Evolutionary conservation across 2,113 vertebrate species (phyloP).

Genomic region (Clupea harengus): DNA sequence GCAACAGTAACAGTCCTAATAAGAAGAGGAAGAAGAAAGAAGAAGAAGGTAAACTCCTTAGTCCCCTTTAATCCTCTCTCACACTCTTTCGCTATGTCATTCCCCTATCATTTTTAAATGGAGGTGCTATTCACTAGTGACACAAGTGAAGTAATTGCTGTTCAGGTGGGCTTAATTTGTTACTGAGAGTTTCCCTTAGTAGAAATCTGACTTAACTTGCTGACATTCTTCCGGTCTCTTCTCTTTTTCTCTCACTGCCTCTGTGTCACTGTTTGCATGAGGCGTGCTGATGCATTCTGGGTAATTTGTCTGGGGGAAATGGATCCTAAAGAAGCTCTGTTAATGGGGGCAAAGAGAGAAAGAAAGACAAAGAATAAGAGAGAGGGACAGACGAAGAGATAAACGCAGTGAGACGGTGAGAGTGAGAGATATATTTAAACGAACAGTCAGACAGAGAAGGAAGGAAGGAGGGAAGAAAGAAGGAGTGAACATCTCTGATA

Average conservation of each 20-base stretch:
- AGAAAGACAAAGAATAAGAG: not conserved
- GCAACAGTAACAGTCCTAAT: no score
- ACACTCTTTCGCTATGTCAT: no score
- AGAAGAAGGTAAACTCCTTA: no score
- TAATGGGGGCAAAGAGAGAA: not conserved
- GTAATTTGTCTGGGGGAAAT: slow-evolving; percentile 28
- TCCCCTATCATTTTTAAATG: no score
- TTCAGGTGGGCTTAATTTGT: no score
- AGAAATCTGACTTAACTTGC: not conserved
- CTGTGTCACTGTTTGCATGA: not conserved
- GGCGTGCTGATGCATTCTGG: slow-evolving; percentile 38
- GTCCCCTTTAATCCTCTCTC: no score
- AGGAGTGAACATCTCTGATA: slow-evolving; percentile 6
- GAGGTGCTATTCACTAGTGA: no score
- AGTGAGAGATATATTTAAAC: slow-evolving; percentile 17
- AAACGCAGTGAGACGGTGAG: not conserved
- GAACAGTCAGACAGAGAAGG: slow-evolving; percentile 17
- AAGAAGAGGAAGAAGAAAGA: no score
- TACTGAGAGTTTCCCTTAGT: no score
- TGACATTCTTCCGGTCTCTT: not conserved
- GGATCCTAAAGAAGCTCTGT: slow-evolving; percentile 22
- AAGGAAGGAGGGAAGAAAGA: slow-evolving; percentile 18
- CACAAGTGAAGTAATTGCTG: no score
- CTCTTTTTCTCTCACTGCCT: not conserved
- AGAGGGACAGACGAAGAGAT: slow-evolving; percentile 7